Conservation (phyloP, 2,797 vertebrate genomes). For the Sebastolobus altivelis region DNA sequence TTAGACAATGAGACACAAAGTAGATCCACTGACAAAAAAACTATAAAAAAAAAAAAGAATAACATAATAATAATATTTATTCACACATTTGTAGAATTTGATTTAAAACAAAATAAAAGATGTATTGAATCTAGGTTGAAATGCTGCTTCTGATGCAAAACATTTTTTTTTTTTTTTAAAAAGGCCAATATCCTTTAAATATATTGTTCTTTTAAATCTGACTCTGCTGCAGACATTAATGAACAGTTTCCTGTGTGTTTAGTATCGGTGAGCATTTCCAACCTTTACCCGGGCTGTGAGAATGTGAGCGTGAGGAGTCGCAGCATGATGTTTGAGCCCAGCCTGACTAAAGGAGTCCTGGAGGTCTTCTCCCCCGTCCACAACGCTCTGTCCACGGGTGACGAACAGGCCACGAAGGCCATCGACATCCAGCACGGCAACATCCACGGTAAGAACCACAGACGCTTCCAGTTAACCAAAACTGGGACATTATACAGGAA, state of each 20-base stretch:
- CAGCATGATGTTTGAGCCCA: constrained; percentile 99
- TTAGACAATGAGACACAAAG: neutral
- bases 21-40: neutral
- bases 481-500: neutral
- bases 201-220: neutral
- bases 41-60: neutral
- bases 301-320: constrained; percentile 97
- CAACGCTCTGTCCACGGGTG: constrained; percentile 85
- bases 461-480: accelerated
- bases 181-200: neutral
- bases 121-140: neutral
- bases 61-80: neutral
- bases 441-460: constrained; percentile 88
- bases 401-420: constrained; percentile 95
- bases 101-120: neutral
- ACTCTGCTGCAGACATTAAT: neutral
- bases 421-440: constrained; percentile 95
- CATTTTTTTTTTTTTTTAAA: neutral
- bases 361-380: constrained; percentile 94
- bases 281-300: constrained; percentile 97
- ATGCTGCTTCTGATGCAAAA: neutral
- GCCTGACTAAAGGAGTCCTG: constrained; percentile 94
- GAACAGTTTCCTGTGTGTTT: constrained; percentile 21
- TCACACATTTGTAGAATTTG: neutral
- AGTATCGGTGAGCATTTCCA: constrained; percentile 97